Base-by-base conservation (phyloP, 2,888 invertebrate genomes). In the Hydraecia micacea region DNA sequence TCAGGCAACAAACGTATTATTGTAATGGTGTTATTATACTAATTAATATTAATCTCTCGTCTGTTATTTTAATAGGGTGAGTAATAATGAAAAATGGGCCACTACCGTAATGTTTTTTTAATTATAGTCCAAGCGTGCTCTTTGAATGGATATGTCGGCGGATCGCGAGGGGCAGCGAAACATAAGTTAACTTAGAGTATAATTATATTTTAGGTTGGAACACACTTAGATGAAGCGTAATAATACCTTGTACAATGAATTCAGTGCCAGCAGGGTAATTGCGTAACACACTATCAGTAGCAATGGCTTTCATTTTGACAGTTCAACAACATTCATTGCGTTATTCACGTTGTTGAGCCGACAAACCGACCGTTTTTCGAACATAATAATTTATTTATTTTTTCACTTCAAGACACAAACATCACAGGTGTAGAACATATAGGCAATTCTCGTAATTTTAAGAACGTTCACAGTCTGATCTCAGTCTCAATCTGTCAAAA, bases 41-140 rank as follows among this genome's bases (percentile, higher is more conserved):
- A 80, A 86, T 86, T 76, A 80, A 69, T 77, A 72, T 81, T 75
- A 85, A 86, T 71, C n/a, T 58, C 55, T 58, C 75, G 65, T 79
- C 82, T 66, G 73, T 72, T 81, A 79, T 77, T 82, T 79, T 85
- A 84, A 75, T 80, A 67, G 76, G 73, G 28, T 52, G 52, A 42
- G 63, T 85, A 76, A 87, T 77, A 39, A 83, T 81, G 85, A 83
- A 79, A 77, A 83, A 85, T 77, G 69, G 73, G 73, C 49, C 66
- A 66, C 71, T 65, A 39, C 77, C 68, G 73, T 83, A 77, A 87
- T 83, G 77, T 67, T 79, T 83, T 85, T 79, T 71, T 81, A 87
- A 83, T 86, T 87, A 85, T 77, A 73, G 78, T 78, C 68, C 60
- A 60, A 73, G 69, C 55, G 71, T 77, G 66, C 21, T 82, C 39